A percentile compares a stretch with the other conserved stretches of the same genome.
These are phyloP conservation scores for Halisarca cf. caerulea DNA, from an alignment of 37 sponge, comb jelly and placozoan genomes.

Conservation along the genomic window DNA sequence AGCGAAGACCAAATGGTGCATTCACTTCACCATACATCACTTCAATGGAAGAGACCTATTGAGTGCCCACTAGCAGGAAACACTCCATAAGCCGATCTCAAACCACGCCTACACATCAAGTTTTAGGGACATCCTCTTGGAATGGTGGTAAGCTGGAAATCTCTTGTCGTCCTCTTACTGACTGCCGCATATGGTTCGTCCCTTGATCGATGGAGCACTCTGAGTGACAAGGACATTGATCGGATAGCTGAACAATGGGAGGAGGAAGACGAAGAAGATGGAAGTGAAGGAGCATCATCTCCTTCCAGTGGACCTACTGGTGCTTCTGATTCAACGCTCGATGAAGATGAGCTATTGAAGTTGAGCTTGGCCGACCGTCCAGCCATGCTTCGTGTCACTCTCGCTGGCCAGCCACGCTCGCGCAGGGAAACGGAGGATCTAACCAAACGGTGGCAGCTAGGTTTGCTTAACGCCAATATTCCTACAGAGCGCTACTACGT, in stretches of 20 bases:
- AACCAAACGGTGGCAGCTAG: slow-evolving; percentile 52
- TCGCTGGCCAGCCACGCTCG: slow-evolving; percentile 8
- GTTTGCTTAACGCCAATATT: slow-evolving; percentile 52
- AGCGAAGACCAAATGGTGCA: too few species aligned
- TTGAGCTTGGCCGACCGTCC: background rate
- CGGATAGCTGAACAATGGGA: background rate
- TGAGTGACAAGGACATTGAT: background rate
- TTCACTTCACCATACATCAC: too few species aligned
- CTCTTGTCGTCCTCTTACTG: too few species aligned
- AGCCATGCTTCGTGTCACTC: background rate
- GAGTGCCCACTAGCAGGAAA: too few species aligned
- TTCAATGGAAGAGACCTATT: too few species aligned
- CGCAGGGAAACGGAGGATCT: slow-evolving; percentile 38
- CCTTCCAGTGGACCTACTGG: background rate
- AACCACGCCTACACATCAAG: too few species aligned
- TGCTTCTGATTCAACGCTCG: background rate
- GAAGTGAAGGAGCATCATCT: too few species aligned
- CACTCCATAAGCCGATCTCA: too few species aligned
- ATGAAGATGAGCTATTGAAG: background rate
- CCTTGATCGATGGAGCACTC: too few species aligned
- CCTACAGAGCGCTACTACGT: slow-evolving; percentile 48
- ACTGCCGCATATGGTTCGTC: too few species aligned
- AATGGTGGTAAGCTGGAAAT: too few species aligned
- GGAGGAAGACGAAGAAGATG: slow-evolving; percentile 14
- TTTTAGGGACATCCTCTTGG: too few species aligned